A percentile compares a stretch with the other conserved stretches of the same genome.
Conservation (phyloP, 1,140 invertebrate species). For the Listronotus oregonensis region DNA sequence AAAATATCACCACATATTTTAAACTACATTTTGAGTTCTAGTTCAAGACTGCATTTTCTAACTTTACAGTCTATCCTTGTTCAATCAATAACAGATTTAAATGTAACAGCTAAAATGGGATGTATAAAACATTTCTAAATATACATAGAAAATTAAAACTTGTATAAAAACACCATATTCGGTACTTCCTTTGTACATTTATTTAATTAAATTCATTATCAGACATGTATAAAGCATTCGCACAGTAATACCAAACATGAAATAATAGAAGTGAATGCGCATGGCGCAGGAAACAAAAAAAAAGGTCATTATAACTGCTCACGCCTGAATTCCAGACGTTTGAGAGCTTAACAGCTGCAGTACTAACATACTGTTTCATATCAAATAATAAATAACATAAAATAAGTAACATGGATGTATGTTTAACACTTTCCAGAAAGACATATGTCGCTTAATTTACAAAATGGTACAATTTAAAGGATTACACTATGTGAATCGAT, state of each 20-base stretch:
- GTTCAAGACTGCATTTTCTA: conserved; percentile 50
- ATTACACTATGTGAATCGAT: conserved; percentile 54
- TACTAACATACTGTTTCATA: conserved; percentile 51
- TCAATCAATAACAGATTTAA: conserved; percentile 51
- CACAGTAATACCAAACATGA: conserved; percentile 62
- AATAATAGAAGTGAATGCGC: conserved; percentile 52
- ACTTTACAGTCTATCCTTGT: conserved; percentile 52
- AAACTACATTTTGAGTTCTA: conserved; percentile 56
- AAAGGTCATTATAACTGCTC: conserved; percentile 6
- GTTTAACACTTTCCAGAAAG: conserved; percentile 57
- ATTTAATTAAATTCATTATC: conserved; percentile 60
- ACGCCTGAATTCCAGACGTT: conserved; percentile 3
- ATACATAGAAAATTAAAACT: conserved; percentile 56
- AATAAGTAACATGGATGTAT: conserved; percentile 58
- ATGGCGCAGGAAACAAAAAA: conserved; percentile 27
- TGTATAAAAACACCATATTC: conserved; percentile 58
- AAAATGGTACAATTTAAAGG: conserved; percentile 57
- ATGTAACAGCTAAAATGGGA: conserved; percentile 55
- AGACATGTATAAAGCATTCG: conserved; percentile 65
- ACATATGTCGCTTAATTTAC: conserved; percentile 57
- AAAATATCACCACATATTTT: conserved; percentile 59
- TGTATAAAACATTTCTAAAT: conserved; percentile 56
- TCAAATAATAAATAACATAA: conserved; percentile 55
- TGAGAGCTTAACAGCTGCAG: conserved; percentile 29
- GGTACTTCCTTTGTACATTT: conserved; percentile 63